Base-by-base conservation (phyloP, 2,113 vertebrate genomes). In the Nibea coibor region DNA sequence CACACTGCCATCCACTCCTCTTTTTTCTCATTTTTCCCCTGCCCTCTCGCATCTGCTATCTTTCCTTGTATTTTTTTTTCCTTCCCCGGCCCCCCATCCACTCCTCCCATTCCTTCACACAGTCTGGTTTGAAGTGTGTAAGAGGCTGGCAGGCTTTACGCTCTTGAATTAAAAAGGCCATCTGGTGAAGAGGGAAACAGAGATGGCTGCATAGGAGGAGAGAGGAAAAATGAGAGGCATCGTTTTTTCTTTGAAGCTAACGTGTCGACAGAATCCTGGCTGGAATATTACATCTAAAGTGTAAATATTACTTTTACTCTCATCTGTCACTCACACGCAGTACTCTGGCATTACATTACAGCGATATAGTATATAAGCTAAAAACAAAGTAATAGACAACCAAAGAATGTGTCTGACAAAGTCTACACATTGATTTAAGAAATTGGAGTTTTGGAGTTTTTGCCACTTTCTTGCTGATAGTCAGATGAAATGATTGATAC, bases 141-240 rank as follows among this genome's bases (percentile, higher is more conserved):
- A 90, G 88, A 89, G 81, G 85, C 81, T 93, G 93, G 89, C 87
- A 93, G 81, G 88, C 80, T 90, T 86, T 81, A 83, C 50, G 48
- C 76, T 88, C 81, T 90, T 88, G 91, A 91, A 92, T 94, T 91
- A 91, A 92, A 94, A 92, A 91, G 88, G 84, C 92, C 92, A 94
- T 93, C 93, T 94, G 93, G 71, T 87, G 88, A 86, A 87, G 88
- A 87, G 50, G 86, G 88, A 93, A 86, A 80, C 73, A 51, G 71
- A 80, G 84, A 89, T 69, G 75, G 63, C 43, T 66, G 76, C 81
- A 85, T 76, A 78, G 87, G 84, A 85, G 78, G 79, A 84, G 82
- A 85, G 62, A 62, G 70, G 50, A 57, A 78, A 79, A 89, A 79
- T 47, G 66, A 73, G 70, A 84, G 68, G 75, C 81, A 57, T 45